These are phyloP conservation scores for Siderastrea radians DNA, from an alignment of 92 coral and sea anemone species.

Conservation along the genomic window DNA sequence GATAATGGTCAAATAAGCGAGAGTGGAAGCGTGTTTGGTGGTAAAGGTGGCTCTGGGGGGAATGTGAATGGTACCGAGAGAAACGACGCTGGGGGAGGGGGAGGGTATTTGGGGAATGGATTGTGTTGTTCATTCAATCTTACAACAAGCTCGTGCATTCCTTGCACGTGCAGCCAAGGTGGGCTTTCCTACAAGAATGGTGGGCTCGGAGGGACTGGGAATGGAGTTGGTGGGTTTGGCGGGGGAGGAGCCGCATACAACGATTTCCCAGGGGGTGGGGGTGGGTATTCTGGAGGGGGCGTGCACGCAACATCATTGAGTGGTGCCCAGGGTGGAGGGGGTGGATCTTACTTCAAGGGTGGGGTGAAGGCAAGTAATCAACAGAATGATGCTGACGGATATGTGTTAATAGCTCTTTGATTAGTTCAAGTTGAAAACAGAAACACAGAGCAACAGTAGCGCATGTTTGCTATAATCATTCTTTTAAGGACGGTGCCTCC, in stretches of 20 bases:
- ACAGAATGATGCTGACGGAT: conserved; percentile 53
- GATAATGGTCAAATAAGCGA: conserved; percentile 43
- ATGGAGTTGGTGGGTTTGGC: conserved; percentile 73
- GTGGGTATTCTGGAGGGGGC: conserved; percentile 80
- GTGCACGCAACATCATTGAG: conserved; percentile 8
- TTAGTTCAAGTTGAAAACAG: background rate
- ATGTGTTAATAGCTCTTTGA: conserved; percentile 36
- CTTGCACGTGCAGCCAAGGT: conserved; percentile 36
- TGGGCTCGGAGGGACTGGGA: conserved; percentile 70
- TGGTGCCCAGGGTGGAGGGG: conserved; percentile 60
- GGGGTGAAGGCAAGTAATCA: background rate
- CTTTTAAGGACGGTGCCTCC: no score
- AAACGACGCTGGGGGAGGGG: conserved; percentile 69
- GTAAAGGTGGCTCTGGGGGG: conserved; percentile 64
- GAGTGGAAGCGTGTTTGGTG: conserved; percentile 58
- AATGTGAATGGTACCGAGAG: conserved; percentile 32
- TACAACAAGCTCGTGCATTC: conserved; percentile 8
- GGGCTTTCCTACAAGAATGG: conserved; percentile 61
- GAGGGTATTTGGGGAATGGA: conserved; percentile 62
- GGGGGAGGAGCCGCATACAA: conserved; percentile 76
- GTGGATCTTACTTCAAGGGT: conserved; percentile 17
- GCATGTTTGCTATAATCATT: background rate
- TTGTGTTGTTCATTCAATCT: conserved; percentile 3
- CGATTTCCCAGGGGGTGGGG: conserved; percentile 71
- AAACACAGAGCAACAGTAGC: no score